phyloP scores from a whole-genome alignment of 2,888 invertebrate species.

The Acrobeloides nanus region DNA sequence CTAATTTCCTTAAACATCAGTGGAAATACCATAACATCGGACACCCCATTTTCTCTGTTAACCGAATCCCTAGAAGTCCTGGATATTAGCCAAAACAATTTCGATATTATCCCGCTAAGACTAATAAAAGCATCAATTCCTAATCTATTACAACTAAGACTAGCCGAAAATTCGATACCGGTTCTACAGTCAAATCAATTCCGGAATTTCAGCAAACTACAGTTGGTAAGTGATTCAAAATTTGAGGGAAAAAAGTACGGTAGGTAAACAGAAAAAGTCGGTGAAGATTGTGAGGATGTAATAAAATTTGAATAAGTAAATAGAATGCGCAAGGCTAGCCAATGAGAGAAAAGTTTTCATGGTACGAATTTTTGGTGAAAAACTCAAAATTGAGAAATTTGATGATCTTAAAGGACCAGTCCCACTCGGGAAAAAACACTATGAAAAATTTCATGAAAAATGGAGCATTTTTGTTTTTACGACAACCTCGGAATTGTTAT shows the following conservation, averaged over 20 bases:
- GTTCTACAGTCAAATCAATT: constrained; percentile 20
- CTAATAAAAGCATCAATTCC: constrained; percentile 23
- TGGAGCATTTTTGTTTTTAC: no score
- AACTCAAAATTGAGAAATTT: neutral
- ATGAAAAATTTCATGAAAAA: no score
- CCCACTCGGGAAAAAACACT: no score
- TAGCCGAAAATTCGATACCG: constrained; percentile 31
- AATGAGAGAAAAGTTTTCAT: no score
- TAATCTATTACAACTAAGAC: constrained; percentile 31
- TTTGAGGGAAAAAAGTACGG: neutral
- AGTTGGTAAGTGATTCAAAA: constrained; percentile 31
- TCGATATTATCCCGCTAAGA: constrained; percentile 16
- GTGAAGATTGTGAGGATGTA: no score
- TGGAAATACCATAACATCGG: constrained; percentile 27
- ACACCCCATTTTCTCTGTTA: constrained; percentile 22
- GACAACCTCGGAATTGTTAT: no score
- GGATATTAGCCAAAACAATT: constrained; percentile 18
- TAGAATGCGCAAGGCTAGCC: no score
- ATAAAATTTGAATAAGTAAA: no score
- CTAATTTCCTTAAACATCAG: constrained; percentile 40
- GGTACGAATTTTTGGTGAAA: neutral
- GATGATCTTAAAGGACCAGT: no score
- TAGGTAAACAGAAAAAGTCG: no score
- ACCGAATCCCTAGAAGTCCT: constrained; percentile 17
- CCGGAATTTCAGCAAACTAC: constrained; percentile 34